These are phyloP conservation scores for Hemiscyllium ocellatum DNA, from an alignment of 2,113 vertebrate genomes.

Conservation along the genomic window DNA sequence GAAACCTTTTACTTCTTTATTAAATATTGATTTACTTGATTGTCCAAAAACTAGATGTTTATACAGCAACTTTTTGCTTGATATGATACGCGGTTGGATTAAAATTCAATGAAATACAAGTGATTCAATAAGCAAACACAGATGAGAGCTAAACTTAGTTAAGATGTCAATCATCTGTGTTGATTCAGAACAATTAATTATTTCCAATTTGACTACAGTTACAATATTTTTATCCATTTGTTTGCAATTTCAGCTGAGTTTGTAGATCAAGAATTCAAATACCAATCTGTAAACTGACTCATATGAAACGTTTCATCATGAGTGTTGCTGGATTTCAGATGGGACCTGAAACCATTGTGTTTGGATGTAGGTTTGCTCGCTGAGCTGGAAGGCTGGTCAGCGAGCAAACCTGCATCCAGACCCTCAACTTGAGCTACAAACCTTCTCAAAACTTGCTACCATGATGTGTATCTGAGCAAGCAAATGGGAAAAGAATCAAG, in stretches of 20 bases:
- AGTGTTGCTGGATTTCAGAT: not conserved
- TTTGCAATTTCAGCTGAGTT: not conserved
- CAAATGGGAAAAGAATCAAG: not conserved
- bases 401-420: too few relatives aligned
- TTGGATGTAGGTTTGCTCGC: too few relatives aligned
- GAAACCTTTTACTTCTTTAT: not conserved
- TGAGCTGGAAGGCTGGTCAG: too few relatives aligned
- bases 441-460: too few relatives aligned
- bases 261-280: not conserved
- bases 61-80: not conserved
- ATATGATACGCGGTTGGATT: not conserved
- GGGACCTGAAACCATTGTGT: not conserved
- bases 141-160: not conserved
- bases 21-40: not conserved
- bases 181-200: not conserved
- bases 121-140: not conserved
- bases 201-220: not conserved
- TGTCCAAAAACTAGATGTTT: not conserved
- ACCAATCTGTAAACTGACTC: not conserved
- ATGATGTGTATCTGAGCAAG: not conserved
- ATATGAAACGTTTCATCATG: not conserved
- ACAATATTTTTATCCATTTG: not conserved
- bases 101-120: not conserved
- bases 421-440: too few relatives aligned
- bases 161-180: not conserved